Evolutionary conservation across 2,888 invertebrate genomes (phyloP).

Genomic region (Epirrita christyi): DNA sequence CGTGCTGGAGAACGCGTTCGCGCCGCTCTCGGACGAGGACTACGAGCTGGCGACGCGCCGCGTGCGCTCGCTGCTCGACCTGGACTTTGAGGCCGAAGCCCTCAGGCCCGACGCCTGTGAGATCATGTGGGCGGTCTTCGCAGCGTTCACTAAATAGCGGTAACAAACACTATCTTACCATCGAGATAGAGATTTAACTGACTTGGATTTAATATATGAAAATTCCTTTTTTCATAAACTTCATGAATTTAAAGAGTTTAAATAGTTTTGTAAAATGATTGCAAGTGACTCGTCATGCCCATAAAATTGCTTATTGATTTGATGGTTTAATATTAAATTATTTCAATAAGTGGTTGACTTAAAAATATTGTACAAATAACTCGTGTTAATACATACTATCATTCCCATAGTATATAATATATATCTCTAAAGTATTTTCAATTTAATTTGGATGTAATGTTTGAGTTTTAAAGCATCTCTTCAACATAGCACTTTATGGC

Average conservation of each 20-base stretch:
- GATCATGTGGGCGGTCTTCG: slow-evolving; percentile 99
- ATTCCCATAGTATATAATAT: too few species aligned
- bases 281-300: slow-evolving; percentile 4
- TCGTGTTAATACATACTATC: background rate
- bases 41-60: slow-evolving; percentile 99
- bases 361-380: slow-evolving; percentile 19
- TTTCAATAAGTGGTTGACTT: slow-evolving; percentile 8
- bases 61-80: slow-evolving; percentile 96
- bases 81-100: slow-evolving; percentile 98
- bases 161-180: slow-evolving; percentile 48
- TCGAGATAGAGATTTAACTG: slow-evolving; percentile 33
- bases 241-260: slow-evolving; percentile 36
- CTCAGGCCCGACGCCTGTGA: slow-evolving; percentile 96
- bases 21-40: slow-evolving; percentile 98
- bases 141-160: slow-evolving; percentile 98
- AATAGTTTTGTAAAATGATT: slow-evolving; percentile 11
- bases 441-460: background rate
- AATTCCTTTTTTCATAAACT: slow-evolving; percentile 42
- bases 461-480: background rate
- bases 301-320: slow-evolving; percentile 13
- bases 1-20: slow-evolving; percentile 99
- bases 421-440: too few species aligned
- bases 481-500: background rate
- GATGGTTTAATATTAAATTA: slow-evolving; percentile 10
- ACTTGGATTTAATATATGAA: slow-evolving; percentile 33